Percentiles rank a stretch among this genome's conserved stretches.
Evolutionary conservation across 2,797 vertebrate genomes (phyloP).

Genomic region (Danionella dracula): DNA sequence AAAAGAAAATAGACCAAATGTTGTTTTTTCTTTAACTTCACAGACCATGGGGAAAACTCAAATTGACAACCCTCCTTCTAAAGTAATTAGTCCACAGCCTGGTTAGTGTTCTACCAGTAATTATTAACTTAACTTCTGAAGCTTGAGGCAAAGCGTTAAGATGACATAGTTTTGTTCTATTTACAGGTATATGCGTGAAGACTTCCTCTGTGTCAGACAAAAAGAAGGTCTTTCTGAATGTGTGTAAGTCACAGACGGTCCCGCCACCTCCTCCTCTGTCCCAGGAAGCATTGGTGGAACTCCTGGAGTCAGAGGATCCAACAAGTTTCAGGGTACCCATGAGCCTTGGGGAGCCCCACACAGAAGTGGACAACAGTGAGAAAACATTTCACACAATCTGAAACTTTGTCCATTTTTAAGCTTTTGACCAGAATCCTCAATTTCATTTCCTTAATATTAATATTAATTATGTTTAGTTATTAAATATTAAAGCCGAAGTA

Average conservation of each 20-base stretch:
- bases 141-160: no score
- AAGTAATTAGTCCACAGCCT: constrained; percentile 64
- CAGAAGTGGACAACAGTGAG: constrained; percentile 83
- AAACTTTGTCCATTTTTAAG: neutral
- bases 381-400: neutral
- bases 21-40: neutral
- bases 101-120: constrained; percentile 48
- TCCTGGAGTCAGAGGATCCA: constrained; percentile 82
- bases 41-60: constrained; percentile 63
- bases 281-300: constrained; percentile 74
- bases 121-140: no score
- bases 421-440: no score
- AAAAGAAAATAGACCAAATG: no score
- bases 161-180: neutral
- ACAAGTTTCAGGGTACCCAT: constrained; percentile 83
- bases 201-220: constrained; percentile 61
- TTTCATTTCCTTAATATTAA: no score
- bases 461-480: no score
- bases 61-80: constrained; percentile 53
- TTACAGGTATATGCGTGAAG: constrained; percentile 83
- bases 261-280: constrained; percentile 76
- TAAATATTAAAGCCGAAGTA: no score
- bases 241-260: constrained; percentile 79
- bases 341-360: constrained; percentile 86
- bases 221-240: constrained; percentile 81